Evolutionary conservation across 2,797 vertebrate genomes (phyloP).

Genomic region (Pristis pectinata): DNA sequence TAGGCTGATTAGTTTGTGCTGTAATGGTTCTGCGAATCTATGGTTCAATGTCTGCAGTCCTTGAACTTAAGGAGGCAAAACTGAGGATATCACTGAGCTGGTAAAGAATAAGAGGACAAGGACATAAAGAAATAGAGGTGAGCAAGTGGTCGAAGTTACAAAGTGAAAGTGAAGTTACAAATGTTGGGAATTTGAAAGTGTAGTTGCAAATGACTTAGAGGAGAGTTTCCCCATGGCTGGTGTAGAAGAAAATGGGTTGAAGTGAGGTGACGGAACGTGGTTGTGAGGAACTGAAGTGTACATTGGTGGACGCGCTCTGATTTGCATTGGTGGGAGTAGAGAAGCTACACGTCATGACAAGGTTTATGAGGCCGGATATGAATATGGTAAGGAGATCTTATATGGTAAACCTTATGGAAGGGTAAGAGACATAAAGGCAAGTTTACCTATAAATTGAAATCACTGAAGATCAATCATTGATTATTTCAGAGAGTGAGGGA

Average conservation of each 20-base stretch:
- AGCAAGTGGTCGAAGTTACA: not conserved
- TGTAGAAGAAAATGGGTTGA: not conserved
- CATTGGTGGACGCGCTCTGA: not conserved
- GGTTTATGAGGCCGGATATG: not conserved
- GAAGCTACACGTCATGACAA: not conserved
- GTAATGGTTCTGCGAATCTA: too few species aligned
- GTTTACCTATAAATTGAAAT: not conserved
- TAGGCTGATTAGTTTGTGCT: too few species aligned
- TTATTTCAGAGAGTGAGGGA: not conserved
- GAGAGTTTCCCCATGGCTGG: not conserved
- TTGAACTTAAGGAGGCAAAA: not conserved
- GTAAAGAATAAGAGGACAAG: not conserved
- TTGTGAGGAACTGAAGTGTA: not conserved
- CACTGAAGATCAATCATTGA: not conserved
- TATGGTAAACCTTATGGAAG: not conserved
- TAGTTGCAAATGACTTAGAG: not conserved
- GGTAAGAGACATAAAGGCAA: not conserved
- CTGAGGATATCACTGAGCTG: not conserved
- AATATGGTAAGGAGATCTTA: not conserved
- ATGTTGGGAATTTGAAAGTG: not conserved
- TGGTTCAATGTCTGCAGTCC: too few species aligned
- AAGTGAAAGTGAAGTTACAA: too few species aligned
- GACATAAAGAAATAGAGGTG: not conserved
- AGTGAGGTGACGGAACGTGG: not conserved
- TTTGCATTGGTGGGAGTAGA: not conserved